A percentile compares a stretch with the other conserved stretches of the same genome.
Conservation (phyloP, 2,113 vertebrate species). For the Regulus satrapa region DNA sequence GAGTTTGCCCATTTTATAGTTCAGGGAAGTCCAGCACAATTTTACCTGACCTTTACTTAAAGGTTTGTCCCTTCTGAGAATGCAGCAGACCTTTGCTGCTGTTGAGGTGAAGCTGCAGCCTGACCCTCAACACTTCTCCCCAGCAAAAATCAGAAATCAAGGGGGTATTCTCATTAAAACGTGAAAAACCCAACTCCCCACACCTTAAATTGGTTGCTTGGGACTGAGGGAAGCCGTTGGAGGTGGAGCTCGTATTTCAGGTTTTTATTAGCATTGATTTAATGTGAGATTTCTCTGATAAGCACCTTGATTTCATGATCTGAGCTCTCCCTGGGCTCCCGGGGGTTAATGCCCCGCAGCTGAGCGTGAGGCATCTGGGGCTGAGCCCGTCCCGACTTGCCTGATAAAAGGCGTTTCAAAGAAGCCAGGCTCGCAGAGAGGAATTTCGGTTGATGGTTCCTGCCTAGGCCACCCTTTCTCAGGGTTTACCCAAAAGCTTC, state of each 20-base stretch:
- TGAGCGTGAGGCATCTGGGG: background rate
- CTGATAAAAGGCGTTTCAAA: slow-evolving; percentile 67
- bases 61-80: background rate
- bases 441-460: slow-evolving; percentile 66
- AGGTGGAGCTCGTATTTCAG: background rate
- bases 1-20: background rate
- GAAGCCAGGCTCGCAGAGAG: slow-evolving; percentile 50
- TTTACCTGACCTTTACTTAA: slow-evolving; percentile 18
- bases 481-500: slow-evolving; percentile 22
- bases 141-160: background rate
- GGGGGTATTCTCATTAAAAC: background rate
- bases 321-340: background rate
- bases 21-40: background rate
- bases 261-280: background rate
- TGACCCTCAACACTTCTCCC: background rate
- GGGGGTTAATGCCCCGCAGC: slow-evolving; percentile 39
- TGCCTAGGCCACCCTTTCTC: slow-evolving; percentile 68
- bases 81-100: background rate
- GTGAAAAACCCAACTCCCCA: fast-evolving
- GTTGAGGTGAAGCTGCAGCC: background rate
- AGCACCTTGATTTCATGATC: background rate
- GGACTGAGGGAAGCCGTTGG: background rate
- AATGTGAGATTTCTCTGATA: background rate
- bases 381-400: slow-evolving; percentile 64
- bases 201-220: background rate